Base-by-base conservation (phyloP, 2,888 invertebrate genomes). In the Rhopalosiphum nymphaeae region DNA sequence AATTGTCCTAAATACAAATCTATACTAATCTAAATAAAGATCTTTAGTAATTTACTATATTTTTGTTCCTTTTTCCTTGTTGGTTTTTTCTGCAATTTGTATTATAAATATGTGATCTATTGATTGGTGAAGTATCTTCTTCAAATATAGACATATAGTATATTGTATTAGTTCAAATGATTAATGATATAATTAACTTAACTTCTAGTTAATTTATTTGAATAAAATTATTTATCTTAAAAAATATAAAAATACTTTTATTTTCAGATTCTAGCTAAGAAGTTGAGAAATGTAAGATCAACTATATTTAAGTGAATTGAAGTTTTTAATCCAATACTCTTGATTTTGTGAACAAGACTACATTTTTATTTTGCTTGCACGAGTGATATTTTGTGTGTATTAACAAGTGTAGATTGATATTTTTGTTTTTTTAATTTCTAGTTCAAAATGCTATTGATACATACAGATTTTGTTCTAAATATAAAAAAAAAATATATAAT, bases 191-290 rank as follows among this genome's bases (percentile, higher is more conserved):
- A 53, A 16, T 21, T 53, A 21, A 36, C 21, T 16, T 16, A n/a
- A 13, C 0, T 78, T 36, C 9, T 78, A 36, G 36, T 78, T 78
- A 78, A 36, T 46, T n/a, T 46, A 86, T 86, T 4, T 49, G 13
- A 26, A 86, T 29, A 46, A 86, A 49, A 49, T 49, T 49, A 86
- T 86, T 46, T 46, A 46, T 11, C 13, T 49, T 86, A 16, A n/a
- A n/a, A 46, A 29, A 44, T 49, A 86, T 46, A 49, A 29, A 29
- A 86, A 49, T 46, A n/a, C 29, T 0, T 26, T 26, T 78, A 36
- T 78, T 92, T 92, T 21, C 49, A 92, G 92, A 92, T 92, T 61
- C 36, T 92, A 61, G 61, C 61, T 3, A 92, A 92, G 16, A 92
- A 92, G 26, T 87, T 92, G 61, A 87, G 61, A 61, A 92, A 92